Evolutionary conservation across 2,113 vertebrate genomes (phyloP), one percentile per base, ranked within the genome.

Genomic region (Notiomystis cincta): DNA sequence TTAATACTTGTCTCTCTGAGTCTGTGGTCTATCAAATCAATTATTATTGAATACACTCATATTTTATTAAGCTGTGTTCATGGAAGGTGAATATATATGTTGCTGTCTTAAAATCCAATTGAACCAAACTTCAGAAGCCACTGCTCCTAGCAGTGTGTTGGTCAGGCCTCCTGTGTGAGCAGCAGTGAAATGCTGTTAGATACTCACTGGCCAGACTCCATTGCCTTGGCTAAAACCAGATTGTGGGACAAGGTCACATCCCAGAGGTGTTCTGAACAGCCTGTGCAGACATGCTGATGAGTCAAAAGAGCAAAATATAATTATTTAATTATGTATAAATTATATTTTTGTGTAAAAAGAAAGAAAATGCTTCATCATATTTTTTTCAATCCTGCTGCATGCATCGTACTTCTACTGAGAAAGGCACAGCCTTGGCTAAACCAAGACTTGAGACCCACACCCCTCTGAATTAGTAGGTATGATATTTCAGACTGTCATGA

Each of bases 371-470:
- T 84, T 96, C 6, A 20, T 42, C 13, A 3, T 60, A 37, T 6
- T 44, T 88, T 13, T 81, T 77, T 13, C 11, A 57, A 61, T 75
- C 31, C 42, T 86, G 9, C 50, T 82, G 37, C 27, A 33, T 61
- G 40, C 37, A 38, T 30, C 15, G 20, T 50, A 20, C 10, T 90
- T 90, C 58, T 54, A 12, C 58, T 58, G 57, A 13, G 35, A 76
- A 77, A 37, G 27, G 38, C 31, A 76, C 8, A 50, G 11, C 48
- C 48, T 64, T 90, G 64, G 25, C 75, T 85, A 27, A 73, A 42
- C 30, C 0, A 2, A 60, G 62, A 20, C 15, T 45, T 54, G 53
- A 72, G 58, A 84, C 33, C 19, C 10, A 16, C 1, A 0, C 4
- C 47, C 21, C 15, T 92, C 56, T 1, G 4, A 45, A 42, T 50